Evolutionary conservation across 2,888 invertebrate genomes (phyloP), one percentile per base, ranked within the genome.

Genomic region (Embidobia sp.): DNA sequence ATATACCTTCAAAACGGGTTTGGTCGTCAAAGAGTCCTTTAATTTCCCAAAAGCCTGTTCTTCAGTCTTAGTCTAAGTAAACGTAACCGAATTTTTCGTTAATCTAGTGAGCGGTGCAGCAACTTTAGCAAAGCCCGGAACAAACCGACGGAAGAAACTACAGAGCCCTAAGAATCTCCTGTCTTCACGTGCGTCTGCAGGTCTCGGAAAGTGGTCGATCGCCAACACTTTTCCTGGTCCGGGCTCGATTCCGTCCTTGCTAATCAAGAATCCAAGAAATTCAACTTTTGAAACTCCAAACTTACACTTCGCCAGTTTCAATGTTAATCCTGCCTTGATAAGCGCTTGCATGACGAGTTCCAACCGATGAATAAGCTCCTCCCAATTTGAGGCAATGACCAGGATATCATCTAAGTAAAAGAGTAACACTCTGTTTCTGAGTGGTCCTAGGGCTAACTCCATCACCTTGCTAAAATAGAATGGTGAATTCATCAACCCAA

Each of bases 381-480:
- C 1, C 16, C 29, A 27, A 13, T 16, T 3, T 7, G 2, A 1
- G 1, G 27, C 59, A 1, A 44, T 8, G 2, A 48, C 5, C 4
- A 48, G 15, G 2, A 48, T 48, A 19, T 48, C 29, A 7, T 44
- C 44, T 16, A 33, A 18, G 6, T 22, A 51, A 51, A 33, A 49
- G 8, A 51, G 19, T 0, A 51, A 10, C 1, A 51, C 18, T n/a
- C 19, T 35, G 35, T 35, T 35, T 2, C 51, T 10, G 8, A 51
- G 16, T 3, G 33, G 31, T 6, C 53, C 26, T 4, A 67, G 18
- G 0, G 53, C 69, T 10, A 42, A 7, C 6, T 79, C 53, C 75
- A 79, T 79, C 2, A 48, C 15, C 35, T 77, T 75, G 0, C 72
- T 63, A 57, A 83, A 86, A 8, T 81, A 82, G 3, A 78, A 75